Base-by-base conservation (phyloP, 2,888 invertebrate species). In the Xylophagus ater region DNA sequence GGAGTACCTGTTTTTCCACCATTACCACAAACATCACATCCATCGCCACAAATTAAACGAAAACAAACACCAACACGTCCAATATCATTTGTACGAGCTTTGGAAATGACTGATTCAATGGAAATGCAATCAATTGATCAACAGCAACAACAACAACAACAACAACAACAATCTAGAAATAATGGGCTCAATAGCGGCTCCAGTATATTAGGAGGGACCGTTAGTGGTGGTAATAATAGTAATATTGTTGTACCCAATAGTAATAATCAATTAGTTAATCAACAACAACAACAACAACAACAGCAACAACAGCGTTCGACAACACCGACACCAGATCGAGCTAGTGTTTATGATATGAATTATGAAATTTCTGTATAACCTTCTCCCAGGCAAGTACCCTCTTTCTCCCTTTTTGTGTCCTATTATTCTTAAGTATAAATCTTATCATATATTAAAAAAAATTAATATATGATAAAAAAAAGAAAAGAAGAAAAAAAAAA, bases 281-380 rank as follows among this genome's bases (percentile, higher is more conserved):
- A 38, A 48, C 44, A 36, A 43, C 47, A 29, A 45, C 49, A 17
- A 42, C 45, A 30, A 48, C 42, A 35, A 40, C 54, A 51, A 15
- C 50, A 52, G 37, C 49, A 51, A 17, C 56, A 58, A 40, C 57
- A 52, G 33, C 47, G 68, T 45, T 66, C 71, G 17, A 70, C 70
- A 10, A 69, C 76, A 34, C 72, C 75, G 24, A 78, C 83, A 12
- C 82, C 86, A 34, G 87, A 88, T 65, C 80, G 88, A 54, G 81
- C 84, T 55, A 87, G 87, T 66, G 84, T 88, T 50, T 90, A 90
- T 67, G 89, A 90, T 66, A 87, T 87, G 81, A 90, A 88, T 72
- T 89, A 90, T 67, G 90, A 90, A 68, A 90, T 90, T 70, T 88
- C 88, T 52, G 89, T 90, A 73, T 90, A 84, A 85, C 65, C 63